phyloP scores from a whole-genome alignment of 2,113 vertebrate species.

The Lethenteron reissneri region DNA sequence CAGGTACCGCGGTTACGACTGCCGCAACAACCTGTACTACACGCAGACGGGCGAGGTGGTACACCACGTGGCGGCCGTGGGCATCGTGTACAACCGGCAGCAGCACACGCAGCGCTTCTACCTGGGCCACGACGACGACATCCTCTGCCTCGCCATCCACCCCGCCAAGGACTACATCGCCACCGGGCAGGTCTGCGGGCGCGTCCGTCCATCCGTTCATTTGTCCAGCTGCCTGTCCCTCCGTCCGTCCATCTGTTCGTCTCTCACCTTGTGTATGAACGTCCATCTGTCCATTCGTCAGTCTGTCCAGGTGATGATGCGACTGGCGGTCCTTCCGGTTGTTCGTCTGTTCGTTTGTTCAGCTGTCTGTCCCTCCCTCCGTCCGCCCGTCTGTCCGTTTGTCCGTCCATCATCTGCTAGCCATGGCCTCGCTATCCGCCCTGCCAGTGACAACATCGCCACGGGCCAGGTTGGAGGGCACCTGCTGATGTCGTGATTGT shows the following conservation, averaged over 20 bases:
- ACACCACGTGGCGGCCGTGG: constrained; percentile 85
- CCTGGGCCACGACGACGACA: constrained; percentile 79
- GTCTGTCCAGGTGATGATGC: background rate
- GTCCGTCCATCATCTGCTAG: constrained; percentile 25
- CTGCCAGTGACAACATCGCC: constrained; percentile 66
- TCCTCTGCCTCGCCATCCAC: constrained; percentile 81
- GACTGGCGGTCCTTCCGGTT: background rate
- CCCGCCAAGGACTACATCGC: constrained; percentile 88
- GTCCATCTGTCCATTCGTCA: background rate
- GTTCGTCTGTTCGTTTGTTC: background rate
- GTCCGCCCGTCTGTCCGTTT: background rate
- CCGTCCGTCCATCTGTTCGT: no score
- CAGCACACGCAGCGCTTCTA: constrained; percentile 92
- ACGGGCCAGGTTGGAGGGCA: constrained; percentile 46
- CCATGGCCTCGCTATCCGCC: constrained; percentile 62
- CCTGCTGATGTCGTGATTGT: no score
- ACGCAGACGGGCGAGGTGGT: constrained; percentile 94
- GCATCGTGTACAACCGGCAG: constrained; percentile 83
- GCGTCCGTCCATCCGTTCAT: background rate
- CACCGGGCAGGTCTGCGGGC: constrained; percentile 58
- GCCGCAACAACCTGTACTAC: constrained; percentile 90
- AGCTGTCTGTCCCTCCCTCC: background rate
- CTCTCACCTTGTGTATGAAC: background rate
- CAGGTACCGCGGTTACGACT: constrained; percentile 91
- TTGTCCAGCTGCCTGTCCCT: background rate